A percentile compares a stretch with the other conserved stretches of the same genome.
These are phyloP conservation scores for Eunapius fragilis DNA, from an alignment of 37 sponge, comb jelly and placozoan species.

Conservation along the genomic window DNA sequence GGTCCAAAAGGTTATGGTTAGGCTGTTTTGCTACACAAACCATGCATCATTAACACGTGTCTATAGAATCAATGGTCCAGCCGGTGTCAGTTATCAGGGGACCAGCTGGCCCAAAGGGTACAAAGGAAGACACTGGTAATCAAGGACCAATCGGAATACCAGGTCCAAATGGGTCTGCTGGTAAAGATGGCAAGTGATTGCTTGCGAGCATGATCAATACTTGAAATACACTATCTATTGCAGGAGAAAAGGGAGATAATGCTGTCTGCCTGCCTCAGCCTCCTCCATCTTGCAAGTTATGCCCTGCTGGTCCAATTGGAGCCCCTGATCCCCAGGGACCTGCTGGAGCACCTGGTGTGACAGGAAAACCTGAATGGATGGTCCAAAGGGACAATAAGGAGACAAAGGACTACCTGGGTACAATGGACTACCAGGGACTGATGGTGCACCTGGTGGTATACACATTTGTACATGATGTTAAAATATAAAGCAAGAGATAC, in stretches of 20 bases:
- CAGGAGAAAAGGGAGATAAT: conserved; percentile 33
- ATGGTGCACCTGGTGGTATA: conserved; percentile 32
- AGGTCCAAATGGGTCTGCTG: conserved; percentile 25
- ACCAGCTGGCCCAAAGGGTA: conserved; percentile 13
- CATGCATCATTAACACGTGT: no score
- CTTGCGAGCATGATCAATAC: background rate
- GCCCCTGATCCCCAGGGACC: conserved; percentile 33
- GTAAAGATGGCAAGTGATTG: no score
- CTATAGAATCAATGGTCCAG: no score
- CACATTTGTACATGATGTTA: background rate
- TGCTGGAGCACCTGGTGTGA: background rate
- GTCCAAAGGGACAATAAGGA: conserved; percentile 42
- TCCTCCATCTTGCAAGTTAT: conserved; percentile 38
- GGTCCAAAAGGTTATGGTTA: no score
- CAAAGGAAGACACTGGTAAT: conserved; percentile 31
- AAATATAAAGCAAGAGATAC: no score
- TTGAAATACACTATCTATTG: background rate
- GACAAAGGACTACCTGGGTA: conserved; percentile 14
- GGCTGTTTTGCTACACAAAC: no score
- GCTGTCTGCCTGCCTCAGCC: conserved; percentile 13
- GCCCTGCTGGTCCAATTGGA: conserved; percentile 64
- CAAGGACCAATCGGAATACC: conserved; percentile 27
- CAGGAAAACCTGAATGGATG: conserved; percentile 4
- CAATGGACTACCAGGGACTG: conserved; percentile 8
- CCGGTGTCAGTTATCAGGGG: no score